These are phyloP conservation scores for Scarus forsteni DNA, from an alignment of 2,797 vertebrate genomes.

Conservation along the genomic window DNA sequence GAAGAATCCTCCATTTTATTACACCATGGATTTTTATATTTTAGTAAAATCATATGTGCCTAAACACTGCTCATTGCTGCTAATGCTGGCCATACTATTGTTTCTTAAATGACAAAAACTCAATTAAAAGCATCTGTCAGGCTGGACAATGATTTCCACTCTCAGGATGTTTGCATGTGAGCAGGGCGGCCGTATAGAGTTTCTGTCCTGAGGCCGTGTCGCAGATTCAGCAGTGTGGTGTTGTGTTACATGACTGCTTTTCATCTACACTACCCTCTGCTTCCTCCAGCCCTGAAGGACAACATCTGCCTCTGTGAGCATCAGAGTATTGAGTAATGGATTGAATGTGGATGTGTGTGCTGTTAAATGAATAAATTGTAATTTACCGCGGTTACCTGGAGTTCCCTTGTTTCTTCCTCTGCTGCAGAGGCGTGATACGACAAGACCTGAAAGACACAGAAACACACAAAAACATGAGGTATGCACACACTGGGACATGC, in stretches of 20 bases:
- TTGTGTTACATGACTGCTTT: constrained; percentile 30
- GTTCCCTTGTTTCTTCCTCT: constrained; percentile 92
- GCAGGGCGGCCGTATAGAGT: constrained; percentile 12
- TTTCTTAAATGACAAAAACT: too few relatives aligned
- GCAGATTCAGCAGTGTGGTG: constrained; percentile 33
- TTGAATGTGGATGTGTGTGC: constrained; percentile 14
- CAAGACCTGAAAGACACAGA: constrained; percentile 86
- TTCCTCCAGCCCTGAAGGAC: constrained; percentile 39
- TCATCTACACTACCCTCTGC: neutral
- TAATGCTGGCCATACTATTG: too few relatives aligned
- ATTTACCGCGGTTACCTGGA: constrained; percentile 96
- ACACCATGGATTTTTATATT: too few relatives aligned
- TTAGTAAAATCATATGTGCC: too few relatives aligned
- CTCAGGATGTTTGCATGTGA: neutral
- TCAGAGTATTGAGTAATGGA: neutral
- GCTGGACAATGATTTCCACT: too few relatives aligned
- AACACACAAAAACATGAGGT: constrained; percentile 15
- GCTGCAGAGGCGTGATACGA: constrained; percentile 95
- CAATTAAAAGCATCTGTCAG: too few relatives aligned
- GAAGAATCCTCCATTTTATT: too few relatives aligned
- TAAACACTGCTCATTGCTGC: too few relatives aligned
- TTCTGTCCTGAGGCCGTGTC: neutral
- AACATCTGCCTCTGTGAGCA: constrained; percentile 11
- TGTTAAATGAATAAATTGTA: constrained; percentile 64
- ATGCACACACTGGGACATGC: constrained; percentile 2